phyloP scores from a whole-genome alignment of 2,113 vertebrate genomes.

The Hydrolagus affinis region DNA sequence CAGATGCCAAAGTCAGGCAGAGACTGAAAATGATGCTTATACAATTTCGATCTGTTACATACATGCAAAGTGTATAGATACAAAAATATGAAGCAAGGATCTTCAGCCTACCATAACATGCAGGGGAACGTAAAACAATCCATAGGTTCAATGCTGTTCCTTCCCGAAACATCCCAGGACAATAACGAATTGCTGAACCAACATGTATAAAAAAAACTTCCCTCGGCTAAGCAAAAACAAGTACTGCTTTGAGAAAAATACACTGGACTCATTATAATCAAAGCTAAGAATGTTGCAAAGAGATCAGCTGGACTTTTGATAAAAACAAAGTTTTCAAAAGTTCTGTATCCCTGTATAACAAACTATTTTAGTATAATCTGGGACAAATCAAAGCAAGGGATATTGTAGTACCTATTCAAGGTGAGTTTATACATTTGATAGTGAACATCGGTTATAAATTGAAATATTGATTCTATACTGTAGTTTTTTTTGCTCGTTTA shows the following conservation, averaged over 20 bases:
- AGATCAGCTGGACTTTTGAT: slow-evolving; percentile 34
- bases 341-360: slow-evolving; percentile 38
- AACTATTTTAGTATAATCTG: too few relatives aligned
- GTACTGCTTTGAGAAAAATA: background rate
- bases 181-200: background rate
- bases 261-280: background rate
- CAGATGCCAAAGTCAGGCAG: too few relatives aligned
- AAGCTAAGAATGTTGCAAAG: background rate
- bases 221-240: too few relatives aligned
- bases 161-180: slow-evolving; percentile 7
- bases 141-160: background rate
- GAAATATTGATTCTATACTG: slow-evolving; percentile 6
- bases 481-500: background rate
- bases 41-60: background rate
- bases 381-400: background rate
- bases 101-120: background rate
- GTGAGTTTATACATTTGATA: background rate
- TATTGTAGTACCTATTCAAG: background rate
- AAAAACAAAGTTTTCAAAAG: slow-evolving; percentile 26
- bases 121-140: background rate
- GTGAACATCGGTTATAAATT: background rate
- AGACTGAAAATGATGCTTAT: background rate
- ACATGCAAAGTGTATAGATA: too few relatives aligned
- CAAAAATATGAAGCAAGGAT: background rate
- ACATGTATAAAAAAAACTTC: background rate